Percentiles rank a stretch among this genome's conserved stretches.
phyloP scores from a whole-genome alignment of 2,113 vertebrate genomes.

The Cygnus atratus region DNA sequence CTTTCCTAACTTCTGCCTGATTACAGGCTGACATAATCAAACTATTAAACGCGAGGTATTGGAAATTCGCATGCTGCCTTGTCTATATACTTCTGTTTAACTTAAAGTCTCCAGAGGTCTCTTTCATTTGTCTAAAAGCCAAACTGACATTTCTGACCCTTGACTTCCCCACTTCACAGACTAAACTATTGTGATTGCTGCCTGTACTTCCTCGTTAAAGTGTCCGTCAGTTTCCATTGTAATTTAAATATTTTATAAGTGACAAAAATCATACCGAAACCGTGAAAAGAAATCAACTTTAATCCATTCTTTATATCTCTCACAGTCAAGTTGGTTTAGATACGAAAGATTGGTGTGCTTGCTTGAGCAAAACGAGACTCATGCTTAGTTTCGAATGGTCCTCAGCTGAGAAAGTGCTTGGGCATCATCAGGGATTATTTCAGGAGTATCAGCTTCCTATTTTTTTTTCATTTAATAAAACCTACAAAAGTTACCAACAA shows the following conservation, averaged over 20 bases:
- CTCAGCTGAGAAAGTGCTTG: constrained; percentile 26
- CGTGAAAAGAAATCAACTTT: constrained; percentile 58
- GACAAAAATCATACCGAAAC: constrained; percentile 56
- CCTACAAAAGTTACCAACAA: constrained; percentile 43
- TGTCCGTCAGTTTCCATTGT: constrained; percentile 65
- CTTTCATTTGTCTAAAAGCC: constrained; percentile 68
- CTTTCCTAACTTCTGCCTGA: constrained; percentile 22
- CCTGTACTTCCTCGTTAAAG: constrained; percentile 74
- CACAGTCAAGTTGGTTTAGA: constrained; percentile 27
- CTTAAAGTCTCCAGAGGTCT: constrained; percentile 54
- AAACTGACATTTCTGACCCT: constrained; percentile 76
- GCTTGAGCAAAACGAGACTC: constrained; percentile 54
- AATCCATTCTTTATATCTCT: constrained; percentile 44
- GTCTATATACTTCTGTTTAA: constrained; percentile 35
- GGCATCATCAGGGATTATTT: constrained; percentile 51
- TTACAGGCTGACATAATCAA: constrained; percentile 15
- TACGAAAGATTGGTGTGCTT: constrained; percentile 40
- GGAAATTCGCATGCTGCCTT: constrained; percentile 30
- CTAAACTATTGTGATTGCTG: constrained; percentile 64
- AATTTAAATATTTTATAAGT: constrained; percentile 73
- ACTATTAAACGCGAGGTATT: constrained; percentile 9
- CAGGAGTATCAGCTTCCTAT: constrained; percentile 34
- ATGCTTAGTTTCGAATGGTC: constrained; percentile 55
- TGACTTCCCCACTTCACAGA: constrained; percentile 71
- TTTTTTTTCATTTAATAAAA: constrained; percentile 36